These are phyloP conservation scores for Eonycteris spelaea DNA, from an alignment of 2,113 vertebrate species.

Conservation along the genomic window DNA sequence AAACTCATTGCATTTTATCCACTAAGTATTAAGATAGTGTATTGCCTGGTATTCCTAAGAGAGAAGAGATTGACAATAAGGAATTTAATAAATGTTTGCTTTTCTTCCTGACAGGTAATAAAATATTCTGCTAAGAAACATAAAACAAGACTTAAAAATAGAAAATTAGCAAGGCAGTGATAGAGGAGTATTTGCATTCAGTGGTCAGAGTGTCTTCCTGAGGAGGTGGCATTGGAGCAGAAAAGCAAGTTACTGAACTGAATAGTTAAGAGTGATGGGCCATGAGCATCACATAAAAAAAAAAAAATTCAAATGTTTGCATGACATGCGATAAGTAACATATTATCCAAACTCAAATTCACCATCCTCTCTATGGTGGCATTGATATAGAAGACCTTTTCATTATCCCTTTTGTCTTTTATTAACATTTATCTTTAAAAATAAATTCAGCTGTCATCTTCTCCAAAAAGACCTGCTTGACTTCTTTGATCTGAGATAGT, in stretches of 20 bases:
- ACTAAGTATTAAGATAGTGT: neutral
- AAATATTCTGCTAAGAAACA: neutral
- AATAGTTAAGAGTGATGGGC: neutral
- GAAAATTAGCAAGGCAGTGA: neutral
- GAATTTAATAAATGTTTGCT: neutral
- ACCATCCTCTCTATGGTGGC: neutral
- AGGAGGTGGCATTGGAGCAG: neutral
- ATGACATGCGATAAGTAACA: neutral
- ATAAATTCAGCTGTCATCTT: neutral
- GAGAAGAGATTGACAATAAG: neutral
- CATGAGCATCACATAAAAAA: neutral
- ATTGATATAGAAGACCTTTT: fast-evolving
- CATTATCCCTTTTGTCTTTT: neutral
- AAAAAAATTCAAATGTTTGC: neutral
- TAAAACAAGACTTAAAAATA: neutral
- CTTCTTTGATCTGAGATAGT: neutral
- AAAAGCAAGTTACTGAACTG: neutral
- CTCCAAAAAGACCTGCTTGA: neutral
- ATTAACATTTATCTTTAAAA: neutral
- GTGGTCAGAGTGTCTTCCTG: neutral
- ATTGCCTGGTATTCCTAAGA: neutral
- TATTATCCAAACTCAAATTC: neutral
- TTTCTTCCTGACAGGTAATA: neutral
- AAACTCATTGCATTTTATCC: neutral
- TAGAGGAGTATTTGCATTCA: neutral